Base-by-base conservation (phyloP, 2,113 vertebrate species). In the Gymnocephalus cernua region DNA sequence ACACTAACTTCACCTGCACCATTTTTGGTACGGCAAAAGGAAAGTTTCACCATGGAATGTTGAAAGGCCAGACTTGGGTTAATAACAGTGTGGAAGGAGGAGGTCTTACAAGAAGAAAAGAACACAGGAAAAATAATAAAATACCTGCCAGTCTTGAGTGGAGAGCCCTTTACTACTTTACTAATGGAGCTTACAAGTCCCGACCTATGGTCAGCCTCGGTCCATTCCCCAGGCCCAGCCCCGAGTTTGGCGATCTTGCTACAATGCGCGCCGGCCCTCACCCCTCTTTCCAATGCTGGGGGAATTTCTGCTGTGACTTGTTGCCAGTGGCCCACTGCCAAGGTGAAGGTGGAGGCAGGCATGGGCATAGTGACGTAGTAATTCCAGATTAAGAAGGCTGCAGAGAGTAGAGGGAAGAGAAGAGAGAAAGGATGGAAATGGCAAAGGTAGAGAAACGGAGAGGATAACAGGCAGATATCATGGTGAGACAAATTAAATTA, bases 321-420 rank as follows among this genome's bases (percentile, higher is more conserved):
- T 77, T 77, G 83, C 98, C 98, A 99, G 89, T 93, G 94, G 25
- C 98, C 98, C 73, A 98, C 95, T 56, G 97, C 98, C 90, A 99
- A 94, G 48, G 97, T 96, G 87, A 99, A 97, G 54, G 98, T 99
- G 45, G 98, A 98, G 61, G 98, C 97, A 15, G 98, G 98, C 98
- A 99, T 97, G 15, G 97, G 97, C 97, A 99, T 99, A 35, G 97
- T 97, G 64, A 99, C 97, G 16, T 97, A 97, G 93, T 97, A 99
- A 91, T 96, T 93, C 98, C 98, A 99, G 68, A 93, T 95, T 64
- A 86, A 92, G 29, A 87, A 68, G 78, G 88, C 98, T 99, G 89
- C 96, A 61, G 75, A 53, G 53, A 81, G 48, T 21, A 54, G 35
- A 69, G 4, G 13, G 57, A 54, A 15, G 35, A n/a, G 21, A 62